Evolutionary conservation across 2,113 vertebrate genomes (phyloP), one percentile per base, ranked within the genome.

Genomic region (Lagopus leucura): DNA sequence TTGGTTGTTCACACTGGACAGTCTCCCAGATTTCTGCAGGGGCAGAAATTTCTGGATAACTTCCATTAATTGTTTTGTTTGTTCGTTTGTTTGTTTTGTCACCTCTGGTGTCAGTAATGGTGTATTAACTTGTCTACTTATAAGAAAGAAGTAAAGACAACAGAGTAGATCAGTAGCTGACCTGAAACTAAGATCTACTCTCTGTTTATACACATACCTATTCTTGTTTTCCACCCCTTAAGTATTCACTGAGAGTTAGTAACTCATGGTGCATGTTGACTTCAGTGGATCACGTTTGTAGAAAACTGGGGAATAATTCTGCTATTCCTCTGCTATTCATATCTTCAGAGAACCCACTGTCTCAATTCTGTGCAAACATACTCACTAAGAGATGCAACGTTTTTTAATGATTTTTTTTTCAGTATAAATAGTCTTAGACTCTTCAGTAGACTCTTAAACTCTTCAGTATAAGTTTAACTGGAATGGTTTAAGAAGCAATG

Each of bases 1-100:
- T 69, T 36, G 28, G 30, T 25, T 24, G 15, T 78, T 28, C 27
- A 0, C 24, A 27, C 5, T 19, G 8, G 20, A 8, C 0, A 0
- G 20, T 38, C 4, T 16, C 2, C 28, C 52, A n/a, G 14, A 8
- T 45, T 55, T 16, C 6, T 22, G 67, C 10, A 57, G 14, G 8
- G 27, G 3, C 10, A 85, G 67, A 75, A 73, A 38, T 10, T 50
- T 76, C 78, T 73, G 38, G 19, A 27, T 32, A 14, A 13, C 0
- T 0, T 2, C 71, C 28, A 36, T 66, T n/a, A 54, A 71, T 64
- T 86, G 32, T 86, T 57, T 6, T 7, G 43, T 15, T 0, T 9
- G 45, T 15, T 0, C 8, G 45, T 42, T 43, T 43, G 15, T 17
- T 43, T 43, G 36, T 83, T 34, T 74, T 74, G 27, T 4, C 27